Evolutionary conservation across 2,797 vertebrate species (phyloP).

Genomic region (Dromococcyx pavoninus): DNA sequence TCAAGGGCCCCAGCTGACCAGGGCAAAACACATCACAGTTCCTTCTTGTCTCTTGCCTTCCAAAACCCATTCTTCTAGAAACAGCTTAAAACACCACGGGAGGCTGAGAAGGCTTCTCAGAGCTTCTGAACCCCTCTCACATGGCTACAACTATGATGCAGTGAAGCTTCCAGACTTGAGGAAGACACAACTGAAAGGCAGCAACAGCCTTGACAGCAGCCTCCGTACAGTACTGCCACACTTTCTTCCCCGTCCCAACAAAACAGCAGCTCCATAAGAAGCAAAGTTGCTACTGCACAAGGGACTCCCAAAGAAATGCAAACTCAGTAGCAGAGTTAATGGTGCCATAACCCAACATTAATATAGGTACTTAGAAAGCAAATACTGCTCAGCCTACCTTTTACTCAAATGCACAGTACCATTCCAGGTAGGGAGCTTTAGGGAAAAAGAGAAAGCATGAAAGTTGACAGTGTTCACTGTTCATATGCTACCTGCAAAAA

Average conservation of each 20-base stretch:
- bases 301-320: accelerated
- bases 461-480: not conserved
- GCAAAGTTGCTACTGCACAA: not conserved
- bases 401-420: not conserved
- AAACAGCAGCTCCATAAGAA: not conserved
- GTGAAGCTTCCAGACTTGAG: not conserved
- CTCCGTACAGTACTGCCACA: not conserved
- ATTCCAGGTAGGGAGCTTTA: not conserved
- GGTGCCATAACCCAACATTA: not conserved
- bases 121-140: not conserved
- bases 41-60: not conserved
- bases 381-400: not conserved
- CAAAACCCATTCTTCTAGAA: not conserved
- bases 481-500: not conserved
- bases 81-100: not conserved
- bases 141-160: not conserved
- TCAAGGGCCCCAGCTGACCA: not conserved
- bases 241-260: not conserved
- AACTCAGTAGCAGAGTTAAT: not conserved
- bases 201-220: not conserved
- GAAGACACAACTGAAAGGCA: not conserved
- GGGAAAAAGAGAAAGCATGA: not conserved
- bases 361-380: not conserved
- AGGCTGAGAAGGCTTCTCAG: not conserved
- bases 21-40: not conserved